A percentile compares a stretch with the other conserved stretches of the same genome.
Conservation (phyloP, 2,797 vertebrate genomes). For the Acanthurus leucopareius region DNA sequence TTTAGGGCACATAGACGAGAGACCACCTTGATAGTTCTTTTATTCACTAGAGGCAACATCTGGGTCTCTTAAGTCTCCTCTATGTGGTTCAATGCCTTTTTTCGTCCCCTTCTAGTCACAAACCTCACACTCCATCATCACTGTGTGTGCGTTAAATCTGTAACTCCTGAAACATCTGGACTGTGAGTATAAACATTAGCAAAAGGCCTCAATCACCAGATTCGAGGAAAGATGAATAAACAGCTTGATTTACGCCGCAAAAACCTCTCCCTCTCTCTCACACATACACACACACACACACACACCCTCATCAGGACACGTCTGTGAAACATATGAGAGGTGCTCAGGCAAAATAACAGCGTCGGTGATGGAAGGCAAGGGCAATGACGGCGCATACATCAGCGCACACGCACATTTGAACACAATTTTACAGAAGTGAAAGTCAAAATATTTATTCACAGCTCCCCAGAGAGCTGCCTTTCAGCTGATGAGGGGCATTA, state of each 20-base stretch:
- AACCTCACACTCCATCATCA: conserved; percentile 15
- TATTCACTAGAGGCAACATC: conserved; percentile 46
- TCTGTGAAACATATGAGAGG: conserved; percentile 68
- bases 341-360: conserved; percentile 66
- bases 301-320: conserved; percentile 46
- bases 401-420: conserved; percentile 33
- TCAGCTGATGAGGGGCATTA: conserved; percentile 63
- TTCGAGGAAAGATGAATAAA: conserved; percentile 64
- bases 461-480: conserved; percentile 62
- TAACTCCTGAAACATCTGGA: conserved; percentile 67
- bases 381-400: conserved; percentile 47
- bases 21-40: conserved; percentile 61
- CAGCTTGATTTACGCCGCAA: conserved; percentile 60
- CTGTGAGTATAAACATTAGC: conserved; percentile 52
- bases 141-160: conserved; percentile 39
- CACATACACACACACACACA: conserved; percentile 16
- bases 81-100: not conserved
- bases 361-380: conserved; percentile 38
- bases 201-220: conserved; percentile 72
- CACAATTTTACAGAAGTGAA: conserved; percentile 52
- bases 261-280: not conserved
- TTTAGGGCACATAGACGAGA: conserved; percentile 41
- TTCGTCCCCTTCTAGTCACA: conserved; percentile 4
- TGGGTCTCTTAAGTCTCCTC: conserved; percentile 20
- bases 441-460: conserved; percentile 75